These are phyloP conservation scores for Pyrrhia umbra DNA, from an alignment of 2,888 invertebrate genomes.

Conservation along the genomic window DNA sequence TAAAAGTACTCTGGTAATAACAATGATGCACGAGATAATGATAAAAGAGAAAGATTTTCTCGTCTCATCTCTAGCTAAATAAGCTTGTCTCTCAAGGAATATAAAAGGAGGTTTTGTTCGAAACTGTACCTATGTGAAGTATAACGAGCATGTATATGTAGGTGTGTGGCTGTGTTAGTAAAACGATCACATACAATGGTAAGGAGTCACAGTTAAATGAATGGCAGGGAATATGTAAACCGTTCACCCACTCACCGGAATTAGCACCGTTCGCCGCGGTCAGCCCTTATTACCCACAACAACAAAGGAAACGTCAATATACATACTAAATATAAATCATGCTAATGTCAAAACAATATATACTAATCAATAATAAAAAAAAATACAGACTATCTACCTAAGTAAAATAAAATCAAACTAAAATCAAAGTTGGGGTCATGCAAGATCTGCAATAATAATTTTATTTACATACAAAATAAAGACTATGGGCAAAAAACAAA, in stretches of 20 bases:
- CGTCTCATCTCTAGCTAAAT: neutral
- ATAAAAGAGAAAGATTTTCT: constrained; percentile 23
- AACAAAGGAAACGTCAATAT: constrained; percentile 78
- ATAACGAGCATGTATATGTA: constrained; percentile 37
- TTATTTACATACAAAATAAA: constrained; percentile 52
- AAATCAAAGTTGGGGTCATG: constrained; percentile 57
- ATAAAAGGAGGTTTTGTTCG: constrained; percentile 11
- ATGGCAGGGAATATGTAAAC: constrained; percentile 74
- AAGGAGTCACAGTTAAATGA: constrained; percentile 66
- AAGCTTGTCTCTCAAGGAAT: neutral
- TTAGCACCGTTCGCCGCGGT: constrained; percentile 79
- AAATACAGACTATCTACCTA: constrained; percentile 20
- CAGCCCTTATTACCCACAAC: constrained; percentile 86
- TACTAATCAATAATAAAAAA: constrained; percentile 33
- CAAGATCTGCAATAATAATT: constrained; percentile 44
- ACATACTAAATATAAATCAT: constrained; percentile 70
- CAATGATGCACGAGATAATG: constrained; percentile 1
- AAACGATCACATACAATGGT: constrained; percentile 73
- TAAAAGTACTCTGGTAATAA: constrained; percentile 4
- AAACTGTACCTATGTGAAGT: constrained; percentile 25
- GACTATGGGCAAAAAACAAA: constrained; percentile 52
- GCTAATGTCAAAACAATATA: constrained; percentile 57
- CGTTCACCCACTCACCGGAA: constrained; percentile 85
- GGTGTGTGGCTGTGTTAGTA: constrained; percentile 63
- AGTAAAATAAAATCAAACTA: constrained; percentile 37